Percentiles rank a stretch among this genome's conserved stretches.
phyloP scores from a whole-genome alignment of 1,140 invertebrate genomes.

The Batillaria attramentaria region DNA sequence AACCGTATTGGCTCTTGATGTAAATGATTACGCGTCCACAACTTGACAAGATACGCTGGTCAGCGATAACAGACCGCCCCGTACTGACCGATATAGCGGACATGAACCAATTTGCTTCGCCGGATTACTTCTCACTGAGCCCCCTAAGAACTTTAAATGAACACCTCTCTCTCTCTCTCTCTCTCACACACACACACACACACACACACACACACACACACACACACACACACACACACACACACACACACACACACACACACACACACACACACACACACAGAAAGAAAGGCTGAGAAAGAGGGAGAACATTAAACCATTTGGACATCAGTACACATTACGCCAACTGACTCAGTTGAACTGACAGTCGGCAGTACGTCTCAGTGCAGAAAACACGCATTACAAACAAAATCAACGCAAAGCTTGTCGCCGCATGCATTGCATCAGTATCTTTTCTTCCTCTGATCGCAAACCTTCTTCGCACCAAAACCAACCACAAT shows the following conservation, averaged over 20 bases:
- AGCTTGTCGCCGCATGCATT: too few species aligned
- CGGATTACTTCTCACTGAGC: too few species aligned
- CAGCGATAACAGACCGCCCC: background rate
- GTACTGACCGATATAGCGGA: background rate
- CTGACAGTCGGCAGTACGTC: background rate
- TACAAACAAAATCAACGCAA: background rate
- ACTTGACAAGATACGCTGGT: background rate
- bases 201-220: background rate
- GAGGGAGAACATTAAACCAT: background rate
- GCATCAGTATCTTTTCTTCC: too few species aligned
- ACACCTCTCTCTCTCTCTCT: background rate
- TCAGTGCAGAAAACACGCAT: slow-evolving; percentile 19
- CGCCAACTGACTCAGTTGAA: background rate
- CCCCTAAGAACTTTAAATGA: too few species aligned
- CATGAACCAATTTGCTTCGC: background rate
- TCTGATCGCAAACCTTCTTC: too few species aligned
- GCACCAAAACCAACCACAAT: too few species aligned
- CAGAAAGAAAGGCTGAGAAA: background rate
- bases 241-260: background rate
- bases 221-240: background rate
- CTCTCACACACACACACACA: background rate
- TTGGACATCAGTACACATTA: background rate
- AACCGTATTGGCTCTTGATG: background rate
- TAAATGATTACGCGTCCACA: background rate
- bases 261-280: slow-evolving; percentile 25